Conservation (phyloP, 2,888 invertebrate genomes). For the Hirtodrosophila histrioides region DNA sequence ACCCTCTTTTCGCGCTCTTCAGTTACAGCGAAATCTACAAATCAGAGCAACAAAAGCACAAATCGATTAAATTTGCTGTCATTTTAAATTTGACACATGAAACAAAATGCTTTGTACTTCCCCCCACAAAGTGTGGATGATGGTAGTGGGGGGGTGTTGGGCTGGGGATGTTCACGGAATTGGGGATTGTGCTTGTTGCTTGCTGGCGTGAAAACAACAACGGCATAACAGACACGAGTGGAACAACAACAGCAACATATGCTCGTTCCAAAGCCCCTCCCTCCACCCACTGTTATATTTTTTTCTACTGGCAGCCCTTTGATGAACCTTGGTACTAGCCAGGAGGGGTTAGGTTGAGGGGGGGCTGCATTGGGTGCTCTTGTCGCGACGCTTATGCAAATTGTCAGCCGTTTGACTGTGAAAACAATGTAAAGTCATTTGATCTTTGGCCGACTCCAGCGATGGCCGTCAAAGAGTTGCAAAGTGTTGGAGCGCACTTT, state of each 20-base stretch:
- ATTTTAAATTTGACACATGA: conserved; percentile 81
- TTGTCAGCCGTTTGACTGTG: conserved; percentile 62
- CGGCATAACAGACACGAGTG: conserved; percentile 7
- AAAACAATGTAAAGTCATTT: conserved; percentile 63
- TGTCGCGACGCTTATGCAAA: conserved; percentile 65
- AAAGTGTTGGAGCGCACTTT: conserved; percentile 1
- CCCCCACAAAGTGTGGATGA: conserved; percentile 1
- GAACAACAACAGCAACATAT: conserved; percentile 30
- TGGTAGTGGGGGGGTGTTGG: conserved; percentile 1
- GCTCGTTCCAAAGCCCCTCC: conserved; percentile 37
- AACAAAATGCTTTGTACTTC: conserved; percentile 53
- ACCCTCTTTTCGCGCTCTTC: conserved; percentile 1
- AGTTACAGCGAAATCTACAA: conserved; percentile 31
- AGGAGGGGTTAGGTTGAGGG: not conserved
- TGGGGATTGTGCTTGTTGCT: conserved; percentile 24
- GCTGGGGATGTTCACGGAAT: conserved; percentile 20
- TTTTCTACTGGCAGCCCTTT: conserved; percentile 29
- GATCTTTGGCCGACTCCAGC: conserved; percentile 42
- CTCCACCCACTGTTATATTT: not conserved
- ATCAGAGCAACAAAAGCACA: conserved; percentile 66
- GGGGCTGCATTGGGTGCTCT: conserved; percentile 2
- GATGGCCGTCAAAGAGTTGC: conserved; percentile 1
- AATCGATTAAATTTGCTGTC: conserved; percentile 83
- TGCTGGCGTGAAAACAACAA: conserved; percentile 60
- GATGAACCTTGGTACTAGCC: conserved; percentile 17